These are phyloP conservation scores for Synaphobranchus kaupii DNA, from an alignment of 2,797 vertebrate species.

Conservation along the genomic window DNA sequence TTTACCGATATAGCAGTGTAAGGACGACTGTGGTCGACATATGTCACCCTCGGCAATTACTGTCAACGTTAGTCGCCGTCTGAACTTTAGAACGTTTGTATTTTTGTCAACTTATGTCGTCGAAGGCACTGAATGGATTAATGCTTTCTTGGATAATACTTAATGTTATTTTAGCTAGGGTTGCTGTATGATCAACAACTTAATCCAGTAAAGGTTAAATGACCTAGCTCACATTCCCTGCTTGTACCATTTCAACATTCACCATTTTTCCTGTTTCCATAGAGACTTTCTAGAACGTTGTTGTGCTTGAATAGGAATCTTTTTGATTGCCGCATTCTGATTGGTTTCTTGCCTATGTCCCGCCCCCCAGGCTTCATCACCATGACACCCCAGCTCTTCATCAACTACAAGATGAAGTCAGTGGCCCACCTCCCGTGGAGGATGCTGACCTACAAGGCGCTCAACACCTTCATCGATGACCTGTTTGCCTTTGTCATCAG, in stretches of 20 bases:
- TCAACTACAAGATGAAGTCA: constrained; percentile 98
- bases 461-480: constrained; percentile 98
- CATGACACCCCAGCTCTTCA: constrained; percentile 96
- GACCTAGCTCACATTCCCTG: no score
- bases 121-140: no score
- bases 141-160: no score
- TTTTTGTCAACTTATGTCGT: no score
- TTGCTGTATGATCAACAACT: no score
- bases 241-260: not conserved
- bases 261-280: not conserved
- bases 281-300: not conserved
- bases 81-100: no score
- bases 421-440: constrained; percentile 96
- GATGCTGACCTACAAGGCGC: constrained; percentile 97
- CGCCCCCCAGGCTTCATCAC: constrained; percentile 86
- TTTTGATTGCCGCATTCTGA: not conserved
- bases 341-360: not conserved
- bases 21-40: no score
- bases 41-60: no score
- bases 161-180: no score
- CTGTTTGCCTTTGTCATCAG: constrained; percentile 97
- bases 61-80: no score
- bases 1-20: no score
- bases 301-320: not conserved
- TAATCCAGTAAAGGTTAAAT: no score